Evolutionary conservation across 2,113 vertebrate genomes (phyloP).

Genomic region (Lophochroa leadbeateri): DNA sequence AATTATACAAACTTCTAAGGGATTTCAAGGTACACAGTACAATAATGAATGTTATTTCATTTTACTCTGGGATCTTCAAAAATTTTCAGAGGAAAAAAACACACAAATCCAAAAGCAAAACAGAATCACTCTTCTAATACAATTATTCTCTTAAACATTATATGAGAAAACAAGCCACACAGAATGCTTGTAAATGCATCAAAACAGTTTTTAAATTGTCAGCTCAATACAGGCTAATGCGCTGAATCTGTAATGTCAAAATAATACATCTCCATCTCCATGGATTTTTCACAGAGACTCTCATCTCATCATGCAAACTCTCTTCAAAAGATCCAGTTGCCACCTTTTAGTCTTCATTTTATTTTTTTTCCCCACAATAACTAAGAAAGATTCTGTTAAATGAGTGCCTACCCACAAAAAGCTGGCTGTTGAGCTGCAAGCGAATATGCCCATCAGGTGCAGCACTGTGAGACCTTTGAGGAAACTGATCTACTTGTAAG

Average conservation of each 20-base stretch:
- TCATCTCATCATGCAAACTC: not conserved
- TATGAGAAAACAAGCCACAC: not conserved
- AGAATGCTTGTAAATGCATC: not conserved
- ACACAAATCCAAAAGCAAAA: not conserved
- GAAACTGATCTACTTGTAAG: conserved; percentile 84
- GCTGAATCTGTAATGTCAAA: not conserved
- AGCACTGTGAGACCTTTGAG: conserved; percentile 73
- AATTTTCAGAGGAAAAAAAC: not conserved
- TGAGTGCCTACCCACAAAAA: conserved; percentile 87
- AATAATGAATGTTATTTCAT: not conserved
- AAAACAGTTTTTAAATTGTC: not conserved
- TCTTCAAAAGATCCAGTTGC: not conserved
- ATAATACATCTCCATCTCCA: not conserved
- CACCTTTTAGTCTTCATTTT: not conserved
- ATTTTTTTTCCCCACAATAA: not conserved
- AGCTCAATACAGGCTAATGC: not conserved
- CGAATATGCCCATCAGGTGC: conserved; percentile 87
- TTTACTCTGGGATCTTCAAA: not conserved
- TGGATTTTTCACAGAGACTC: not conserved
- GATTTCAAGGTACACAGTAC: not conserved
- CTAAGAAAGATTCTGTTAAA: not conserved
- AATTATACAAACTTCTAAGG: not conserved
- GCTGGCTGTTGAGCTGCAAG: conserved; percentile 93
- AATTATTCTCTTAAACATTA: not conserved
- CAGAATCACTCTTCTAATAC: not conserved